phyloP scores from a whole-genome alignment of 2,113 vertebrate species.

The Indicator maculatus region DNA sequence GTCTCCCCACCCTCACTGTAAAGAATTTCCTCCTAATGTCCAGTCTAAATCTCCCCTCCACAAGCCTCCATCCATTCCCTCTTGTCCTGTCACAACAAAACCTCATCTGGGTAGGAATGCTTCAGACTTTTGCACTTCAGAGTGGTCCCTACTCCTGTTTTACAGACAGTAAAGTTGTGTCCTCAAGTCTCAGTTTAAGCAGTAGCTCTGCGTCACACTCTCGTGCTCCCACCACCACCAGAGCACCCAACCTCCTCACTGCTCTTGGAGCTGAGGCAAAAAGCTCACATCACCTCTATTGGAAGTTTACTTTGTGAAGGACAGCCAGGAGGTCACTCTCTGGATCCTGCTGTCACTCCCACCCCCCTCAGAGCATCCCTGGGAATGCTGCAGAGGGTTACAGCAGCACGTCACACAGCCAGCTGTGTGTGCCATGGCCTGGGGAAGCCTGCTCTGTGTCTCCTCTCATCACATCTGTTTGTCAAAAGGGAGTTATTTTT shows the following conservation, averaged over 20 bases:
- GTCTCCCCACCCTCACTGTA: too few relatives aligned
- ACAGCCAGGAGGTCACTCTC: background rate
- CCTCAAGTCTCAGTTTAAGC: background rate
- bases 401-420: background rate
- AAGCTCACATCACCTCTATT: accelerated
- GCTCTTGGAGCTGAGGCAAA: background rate
- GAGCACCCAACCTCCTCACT: background rate
- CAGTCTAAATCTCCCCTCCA: too few relatives aligned
- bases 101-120: accelerated
- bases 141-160: background rate
- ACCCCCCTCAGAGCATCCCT: background rate
- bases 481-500: background rate
- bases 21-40: too few relatives aligned
- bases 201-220: background rate
- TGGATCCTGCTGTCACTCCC: background rate
- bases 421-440: accelerated
- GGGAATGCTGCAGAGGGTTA: background rate
- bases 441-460: background rate
- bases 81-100: background rate
- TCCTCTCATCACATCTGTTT: background rate
- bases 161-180: background rate
- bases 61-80: too few relatives aligned
- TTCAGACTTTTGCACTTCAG: background rate
- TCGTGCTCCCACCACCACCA: accelerated
- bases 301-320: background rate